Evolutionary conservation across 2,888 invertebrate species (phyloP).

Genomic region (Chaetoderma sp.): DNA sequence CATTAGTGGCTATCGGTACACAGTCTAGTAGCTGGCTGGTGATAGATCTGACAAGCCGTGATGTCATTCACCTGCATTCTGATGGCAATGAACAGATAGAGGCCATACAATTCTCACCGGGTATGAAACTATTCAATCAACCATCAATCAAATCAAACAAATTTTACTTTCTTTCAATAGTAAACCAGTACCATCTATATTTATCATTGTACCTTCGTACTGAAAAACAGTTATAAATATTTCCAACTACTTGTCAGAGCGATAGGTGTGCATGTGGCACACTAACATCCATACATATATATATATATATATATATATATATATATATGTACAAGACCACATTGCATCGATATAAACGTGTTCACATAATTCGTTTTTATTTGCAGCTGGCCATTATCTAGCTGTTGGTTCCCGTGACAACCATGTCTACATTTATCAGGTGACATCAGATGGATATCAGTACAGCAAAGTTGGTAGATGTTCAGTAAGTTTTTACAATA

Average conservation of each 20-base stretch:
- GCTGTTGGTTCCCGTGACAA: slow-evolving; percentile 91
- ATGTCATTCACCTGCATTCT: slow-evolving; percentile 63
- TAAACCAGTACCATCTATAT: neutral
- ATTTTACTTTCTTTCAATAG: slow-evolving; percentile 5
- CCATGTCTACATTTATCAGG: slow-evolving; percentile 89
- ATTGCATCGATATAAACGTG: no score
- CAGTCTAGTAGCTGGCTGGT: slow-evolving; percentile 85
- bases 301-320: no score
- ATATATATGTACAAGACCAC: no score
- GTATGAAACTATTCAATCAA: no score
- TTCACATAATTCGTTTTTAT: no score
- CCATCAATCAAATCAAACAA: slow-evolving; percentile 5
- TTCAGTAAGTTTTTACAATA: slow-evolving; percentile 75
- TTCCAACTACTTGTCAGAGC: no score
- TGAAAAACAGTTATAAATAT: no score
- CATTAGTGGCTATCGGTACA: slow-evolving; percentile 82
- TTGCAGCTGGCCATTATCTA: slow-evolving; percentile 80
- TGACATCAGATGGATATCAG: slow-evolving; percentile 80
- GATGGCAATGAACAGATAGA: slow-evolving; percentile 70
- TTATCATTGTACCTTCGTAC: no score
- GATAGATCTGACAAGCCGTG: slow-evolving; percentile 83
- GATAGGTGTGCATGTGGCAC: no score
- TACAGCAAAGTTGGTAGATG: slow-evolving; percentile 87
- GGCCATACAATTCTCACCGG: slow-evolving; percentile 70
- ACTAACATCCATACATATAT: no score